phyloP scores from a whole-genome alignment of 2,797 vertebrate genomes.

The Lepus townsendii region DNA sequence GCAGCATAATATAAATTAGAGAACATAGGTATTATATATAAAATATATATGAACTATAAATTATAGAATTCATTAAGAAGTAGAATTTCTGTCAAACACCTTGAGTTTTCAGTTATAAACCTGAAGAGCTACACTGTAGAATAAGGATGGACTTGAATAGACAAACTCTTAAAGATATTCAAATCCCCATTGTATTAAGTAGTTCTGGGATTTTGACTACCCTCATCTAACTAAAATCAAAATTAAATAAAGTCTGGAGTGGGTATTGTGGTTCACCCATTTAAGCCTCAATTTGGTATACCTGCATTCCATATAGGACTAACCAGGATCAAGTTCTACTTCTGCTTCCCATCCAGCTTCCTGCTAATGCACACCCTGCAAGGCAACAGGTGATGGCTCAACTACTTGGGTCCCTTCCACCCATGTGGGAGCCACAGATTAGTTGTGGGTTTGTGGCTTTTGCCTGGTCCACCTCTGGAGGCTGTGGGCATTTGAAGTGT shows the following conservation, averaged over 20 bases:
- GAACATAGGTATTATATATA: background rate
- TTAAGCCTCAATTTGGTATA: too few relatives aligned
- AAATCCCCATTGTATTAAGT: background rate
- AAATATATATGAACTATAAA: background rate
- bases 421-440: too few relatives aligned
- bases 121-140: background rate
- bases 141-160: background rate
- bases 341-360: too few relatives aligned
- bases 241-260: background rate
- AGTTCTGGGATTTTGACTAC: background rate
- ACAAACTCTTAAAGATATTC: background rate
- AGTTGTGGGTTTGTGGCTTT: too few relatives aligned
- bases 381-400: too few relatives aligned
- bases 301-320: too few relatives aligned
- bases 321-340: too few relatives aligned
- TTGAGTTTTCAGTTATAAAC: slow-evolving; percentile 8
- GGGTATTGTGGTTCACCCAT: too few relatives aligned
- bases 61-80: background rate
- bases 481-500: too few relatives aligned
- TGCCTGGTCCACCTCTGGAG: too few relatives aligned
- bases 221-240: background rate
- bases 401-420: too few relatives aligned
- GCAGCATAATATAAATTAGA: background rate
- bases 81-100: background rate
- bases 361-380: too few relatives aligned